Evolutionary conservation across 2,113 vertebrate species (phyloP).

Genomic region (Himantopus leucocephalus): DNA sequence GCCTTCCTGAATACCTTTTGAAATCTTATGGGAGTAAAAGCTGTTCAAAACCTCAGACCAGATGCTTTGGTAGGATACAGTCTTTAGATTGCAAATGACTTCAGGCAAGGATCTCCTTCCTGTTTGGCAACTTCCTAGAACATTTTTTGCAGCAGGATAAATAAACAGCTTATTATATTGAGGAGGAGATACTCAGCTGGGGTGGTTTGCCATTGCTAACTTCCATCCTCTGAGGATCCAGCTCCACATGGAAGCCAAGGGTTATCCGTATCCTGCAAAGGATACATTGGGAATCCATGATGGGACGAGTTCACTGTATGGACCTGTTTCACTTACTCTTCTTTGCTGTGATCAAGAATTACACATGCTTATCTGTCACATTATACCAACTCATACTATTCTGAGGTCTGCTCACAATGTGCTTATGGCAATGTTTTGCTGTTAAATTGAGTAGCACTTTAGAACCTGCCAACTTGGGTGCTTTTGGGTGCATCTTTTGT

Average conservation of each 20-base stretch:
- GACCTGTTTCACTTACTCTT: neutral
- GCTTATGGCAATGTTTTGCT: neutral
- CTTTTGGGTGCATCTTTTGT: neutral
- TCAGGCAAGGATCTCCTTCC: constrained; percentile 44
- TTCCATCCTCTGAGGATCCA: neutral
- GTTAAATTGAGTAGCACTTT: neutral
- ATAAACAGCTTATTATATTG: constrained; percentile 30
- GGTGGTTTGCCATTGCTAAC: neutral
- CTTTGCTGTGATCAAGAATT: neutral
- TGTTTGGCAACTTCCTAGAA: constrained; percentile 49
- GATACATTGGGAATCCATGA: neutral
- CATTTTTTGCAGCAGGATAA: constrained; percentile 20
- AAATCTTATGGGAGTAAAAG: constrained; percentile 28
- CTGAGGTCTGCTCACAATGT: neutral
- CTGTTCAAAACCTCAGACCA: constrained; percentile 44
- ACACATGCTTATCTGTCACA: neutral
- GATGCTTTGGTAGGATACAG: constrained; percentile 29
- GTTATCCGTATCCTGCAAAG: neutral
- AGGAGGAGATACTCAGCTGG: neutral
- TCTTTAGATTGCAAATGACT: constrained; percentile 42
- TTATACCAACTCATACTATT: neutral
- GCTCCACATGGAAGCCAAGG: neutral
- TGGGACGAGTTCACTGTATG: neutral
- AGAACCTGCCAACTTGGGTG: neutral
- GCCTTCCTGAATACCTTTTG: neutral